Percentiles rank a stretch among this genome's conserved stretches.
Evolutionary conservation across 2,113 vertebrate genomes (phyloP).

Genomic region (Mustela nigripes): DNA sequence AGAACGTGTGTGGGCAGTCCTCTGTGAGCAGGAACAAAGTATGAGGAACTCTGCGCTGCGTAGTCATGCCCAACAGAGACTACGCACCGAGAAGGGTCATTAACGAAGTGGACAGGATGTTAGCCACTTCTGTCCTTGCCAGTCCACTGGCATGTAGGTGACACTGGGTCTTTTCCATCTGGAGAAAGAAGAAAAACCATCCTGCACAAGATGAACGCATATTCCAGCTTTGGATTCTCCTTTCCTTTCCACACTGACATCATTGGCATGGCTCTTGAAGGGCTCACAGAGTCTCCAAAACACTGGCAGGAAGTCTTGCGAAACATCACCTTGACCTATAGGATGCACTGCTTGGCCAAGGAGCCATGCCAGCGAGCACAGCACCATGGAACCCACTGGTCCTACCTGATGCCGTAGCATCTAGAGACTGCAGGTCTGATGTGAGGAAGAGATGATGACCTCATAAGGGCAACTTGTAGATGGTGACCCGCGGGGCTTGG

Average conservation of each 20-base stretch:
- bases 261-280: background rate
- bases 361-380: background rate
- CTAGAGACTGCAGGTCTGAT: background rate
- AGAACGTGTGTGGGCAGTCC: background rate
- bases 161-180: background rate
- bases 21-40: background rate
- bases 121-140: background rate
- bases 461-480: background rate
- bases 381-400: background rate
- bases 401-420: background rate
- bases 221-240: background rate
- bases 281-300: background rate
- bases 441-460: background rate
- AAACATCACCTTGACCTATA: background rate
- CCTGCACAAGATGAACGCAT: background rate
- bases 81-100: background rate
- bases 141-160: background rate
- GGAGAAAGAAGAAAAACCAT: background rate
- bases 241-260: background rate
- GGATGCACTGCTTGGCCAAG: background rate
- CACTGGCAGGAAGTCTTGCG: background rate
- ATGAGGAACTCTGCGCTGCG: background rate
- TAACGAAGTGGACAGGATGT: background rate
- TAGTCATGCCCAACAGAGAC: background rate
- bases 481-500: background rate